Base-by-base conservation (phyloP, 2,113 vertebrate genomes). In the Nerophis lumbriciformis region DNA sequence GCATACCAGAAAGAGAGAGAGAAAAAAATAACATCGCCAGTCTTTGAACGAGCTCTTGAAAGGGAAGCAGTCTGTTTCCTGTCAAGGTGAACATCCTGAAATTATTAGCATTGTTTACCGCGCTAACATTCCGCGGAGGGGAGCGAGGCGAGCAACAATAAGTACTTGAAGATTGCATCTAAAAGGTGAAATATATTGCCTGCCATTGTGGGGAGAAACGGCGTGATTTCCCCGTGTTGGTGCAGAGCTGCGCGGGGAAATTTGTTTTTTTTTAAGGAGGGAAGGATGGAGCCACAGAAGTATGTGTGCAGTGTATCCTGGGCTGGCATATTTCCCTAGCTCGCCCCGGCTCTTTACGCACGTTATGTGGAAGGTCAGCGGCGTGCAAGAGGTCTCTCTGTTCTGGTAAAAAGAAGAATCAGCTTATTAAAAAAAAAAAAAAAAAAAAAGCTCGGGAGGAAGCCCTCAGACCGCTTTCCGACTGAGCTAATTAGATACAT, bases 81-180 rank as follows among this genome's bases (percentile, higher is more conserved):
- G 80, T 87, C 83, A 85, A 74, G 85, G 85, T 82, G 72, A 76
- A 78, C 75, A 71, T 79, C 67, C 79, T 73, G 72, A 82, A 81
- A 87, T 79, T 63, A 85, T 86, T 85, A 80, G 65, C 76, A 86
- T 88, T 85, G 85, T 88, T 91, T 88, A 85, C 81, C 61, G 63
- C 67, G 59, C 48, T 4, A 66, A 71, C 79, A 73, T 55, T 28
- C 66, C 58, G 66, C 50, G 53, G 65, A 63, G 69, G 72, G 16
- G 61, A 63, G 52, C 7, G 66, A 75, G 64, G 56, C n/a, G 37
- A 55, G 58, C 66, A 75, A 71, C 68, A 73, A 79, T 75, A 71
- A 76, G 75, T 63, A 65, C 60, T 68, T 77, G 66, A 75, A 77
- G 67, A 77, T 53, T 81, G 70, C 69, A 76, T 86, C 85, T 79